Evolutionary conservation across 2,888 invertebrate genomes (phyloP).

Genomic region (Amphipyra berbera): DNA sequence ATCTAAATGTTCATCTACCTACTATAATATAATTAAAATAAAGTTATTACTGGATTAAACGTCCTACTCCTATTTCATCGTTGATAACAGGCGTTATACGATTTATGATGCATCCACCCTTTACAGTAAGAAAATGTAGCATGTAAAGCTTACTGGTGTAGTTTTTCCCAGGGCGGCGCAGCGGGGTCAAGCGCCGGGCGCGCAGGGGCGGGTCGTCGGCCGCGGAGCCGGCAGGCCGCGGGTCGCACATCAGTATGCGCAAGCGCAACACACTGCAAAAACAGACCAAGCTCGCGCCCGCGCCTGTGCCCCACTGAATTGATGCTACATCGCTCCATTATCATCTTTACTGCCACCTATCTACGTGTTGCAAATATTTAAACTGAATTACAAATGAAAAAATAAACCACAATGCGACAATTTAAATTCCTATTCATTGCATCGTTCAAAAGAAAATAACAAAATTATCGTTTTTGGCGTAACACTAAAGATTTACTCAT

Average conservation of each 20-base stretch:
- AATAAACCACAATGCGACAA: conserved; percentile 33
- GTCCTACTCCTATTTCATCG: too few relatives aligned
- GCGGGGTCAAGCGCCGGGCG: conserved; percentile 80
- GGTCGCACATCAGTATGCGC: conserved; percentile 81
- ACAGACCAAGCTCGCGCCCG: conserved; percentile 66
- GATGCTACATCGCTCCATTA: conserved; percentile 66
- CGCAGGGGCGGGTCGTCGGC: conserved; percentile 77
- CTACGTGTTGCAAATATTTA: conserved; percentile 53
- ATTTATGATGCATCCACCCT: neutral
- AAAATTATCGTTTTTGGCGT: neutral
- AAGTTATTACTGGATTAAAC: too few relatives aligned
- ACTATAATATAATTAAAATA: too few relatives aligned
- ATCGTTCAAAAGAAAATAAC: conserved; percentile 3
- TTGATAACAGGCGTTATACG: too few relatives aligned
- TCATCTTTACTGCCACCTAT: conserved; percentile 61
- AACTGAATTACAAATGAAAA: conserved; percentile 35
- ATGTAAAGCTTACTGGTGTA: conserved; percentile 34
- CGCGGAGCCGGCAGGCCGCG: conserved; percentile 58
- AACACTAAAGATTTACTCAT: neutral
- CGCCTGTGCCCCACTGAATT: conserved; percentile 67
- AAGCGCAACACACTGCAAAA: conserved; percentile 77
- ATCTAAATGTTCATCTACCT: too few relatives aligned
- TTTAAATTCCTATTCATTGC: conserved; percentile 26
- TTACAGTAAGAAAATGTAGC: conserved; percentile 20
- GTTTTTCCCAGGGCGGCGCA: conserved; percentile 58